Evolutionary conservation across 1,140 invertebrate genomes (phyloP), one percentile per base, ranked within the genome.

Genomic region (Thaumetopoea pityocampa): DNA sequence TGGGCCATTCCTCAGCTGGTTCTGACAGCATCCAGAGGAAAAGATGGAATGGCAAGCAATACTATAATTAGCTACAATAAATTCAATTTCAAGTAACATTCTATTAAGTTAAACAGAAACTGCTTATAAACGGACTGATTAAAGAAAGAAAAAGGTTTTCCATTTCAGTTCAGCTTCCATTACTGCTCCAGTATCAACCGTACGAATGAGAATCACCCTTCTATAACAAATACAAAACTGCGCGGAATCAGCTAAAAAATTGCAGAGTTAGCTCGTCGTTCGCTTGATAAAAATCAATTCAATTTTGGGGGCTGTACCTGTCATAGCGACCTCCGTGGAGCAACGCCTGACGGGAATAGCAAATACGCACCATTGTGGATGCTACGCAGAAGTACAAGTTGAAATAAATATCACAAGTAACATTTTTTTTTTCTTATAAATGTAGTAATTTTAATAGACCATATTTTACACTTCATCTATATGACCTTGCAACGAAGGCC

Each of bases 231-330:
- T 41, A 41, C 32, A 41, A 41, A 41, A 41, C 22, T n/a, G 1
- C 19, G 37, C 16, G 34, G 48, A 34, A 38, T 51, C 48, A 38
- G 35, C 41, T 11, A 40, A 51, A 44, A 51, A 51, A 51, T 44
- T 27, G 47, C 40, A 16, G 28, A 19, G 26, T 40, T 37, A 27
- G 41, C 41, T 15, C 33, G 22, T 33, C 34, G 36, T 40, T 40
- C 20, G 28, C 40, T 44, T 38, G 48, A 51, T 51, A 44, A 35
- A 51, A 51, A 51, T 51, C 48, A 51, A 51, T 51, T 51, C 40
- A 44, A 51, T 51, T 51, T 51, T 44, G 35, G 40, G 44, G 40
- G 33, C 48, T 38, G 22, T 20, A 32, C 40, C 48, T 44, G 48
- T 44, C 48, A 51, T 44, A 40, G 37, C 48, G 35, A 44, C 28